These are phyloP conservation scores for Mus caroli DNA, from an alignment of 2,797 vertebrate species.

Conservation along the genomic window DNA sequence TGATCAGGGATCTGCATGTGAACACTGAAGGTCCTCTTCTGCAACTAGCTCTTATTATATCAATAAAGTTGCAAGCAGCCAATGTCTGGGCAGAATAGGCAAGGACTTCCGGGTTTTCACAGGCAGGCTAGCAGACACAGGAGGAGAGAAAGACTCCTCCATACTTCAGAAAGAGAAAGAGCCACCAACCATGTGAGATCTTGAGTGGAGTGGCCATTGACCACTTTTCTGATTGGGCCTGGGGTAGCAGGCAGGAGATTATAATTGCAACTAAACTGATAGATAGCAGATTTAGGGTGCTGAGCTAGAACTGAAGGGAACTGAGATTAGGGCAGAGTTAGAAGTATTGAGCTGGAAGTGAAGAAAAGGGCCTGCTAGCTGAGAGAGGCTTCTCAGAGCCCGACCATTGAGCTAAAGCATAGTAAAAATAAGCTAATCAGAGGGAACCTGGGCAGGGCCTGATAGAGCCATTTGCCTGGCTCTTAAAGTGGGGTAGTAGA, in stretches of 20 bases:
- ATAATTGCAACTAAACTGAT: not conserved
- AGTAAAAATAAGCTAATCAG: not conserved
- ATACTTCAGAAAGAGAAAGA: not conserved
- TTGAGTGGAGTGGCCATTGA: not conserved
- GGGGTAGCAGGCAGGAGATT: not conserved
- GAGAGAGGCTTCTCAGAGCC: not conserved
- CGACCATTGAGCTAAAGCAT: not conserved
- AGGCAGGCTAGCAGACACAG: not conserved
- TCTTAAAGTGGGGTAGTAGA: not conserved
- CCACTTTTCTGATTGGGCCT: not conserved
- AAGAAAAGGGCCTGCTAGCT: not conserved
- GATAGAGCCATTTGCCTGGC: not conserved
- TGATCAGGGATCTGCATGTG: too few species aligned
- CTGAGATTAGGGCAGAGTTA: not conserved
- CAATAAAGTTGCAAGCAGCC: not conserved
- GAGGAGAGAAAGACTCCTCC: too few species aligned
- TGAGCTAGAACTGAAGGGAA: not conserved
- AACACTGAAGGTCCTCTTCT: not conserved
- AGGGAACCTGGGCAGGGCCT: not conserved
- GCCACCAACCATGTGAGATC: not conserved
- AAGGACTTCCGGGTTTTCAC: not conserved
- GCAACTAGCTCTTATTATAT: not conserved
- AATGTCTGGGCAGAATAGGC: not conserved
- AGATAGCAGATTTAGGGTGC: not conserved
- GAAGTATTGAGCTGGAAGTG: not conserved